Conservation (phyloP, 2,113 vertebrate genomes). For the Jaculus jaculus region DNA sequence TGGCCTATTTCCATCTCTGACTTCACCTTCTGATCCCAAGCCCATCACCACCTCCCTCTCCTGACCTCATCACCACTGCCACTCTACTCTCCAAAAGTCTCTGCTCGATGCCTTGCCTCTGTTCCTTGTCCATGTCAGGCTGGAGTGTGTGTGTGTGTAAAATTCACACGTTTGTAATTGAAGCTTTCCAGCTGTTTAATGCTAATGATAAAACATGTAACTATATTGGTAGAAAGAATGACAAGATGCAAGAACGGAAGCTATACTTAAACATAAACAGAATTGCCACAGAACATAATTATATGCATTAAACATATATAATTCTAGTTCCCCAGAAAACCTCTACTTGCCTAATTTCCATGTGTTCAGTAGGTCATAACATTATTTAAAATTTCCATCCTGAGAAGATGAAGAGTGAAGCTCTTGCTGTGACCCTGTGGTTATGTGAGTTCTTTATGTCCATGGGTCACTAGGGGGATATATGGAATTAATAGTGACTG, state of each 20-base stretch:
- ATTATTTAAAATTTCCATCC: neutral
- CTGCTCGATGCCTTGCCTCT: neutral
- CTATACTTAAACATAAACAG: neutral
- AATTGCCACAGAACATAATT: neutral
- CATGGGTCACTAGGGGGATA: accelerated
- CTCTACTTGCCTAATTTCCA: neutral
- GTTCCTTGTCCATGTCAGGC: neutral
- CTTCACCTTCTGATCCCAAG: neutral
- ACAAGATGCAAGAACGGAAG: neutral
- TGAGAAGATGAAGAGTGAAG: neutral
- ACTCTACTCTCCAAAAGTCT: no score
- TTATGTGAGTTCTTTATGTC: accelerated
- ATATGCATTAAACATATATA: neutral
- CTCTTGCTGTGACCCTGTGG: accelerated
- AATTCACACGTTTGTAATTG: neutral
- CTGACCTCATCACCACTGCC: no score
- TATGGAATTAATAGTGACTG: accelerated
- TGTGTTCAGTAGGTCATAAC: neutral
- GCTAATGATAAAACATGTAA: neutral
- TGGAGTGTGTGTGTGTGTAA: no score
- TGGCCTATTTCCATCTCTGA: neutral
- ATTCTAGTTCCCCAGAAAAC: neutral
- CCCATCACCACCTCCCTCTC: no score
- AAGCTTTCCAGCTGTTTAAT: neutral
- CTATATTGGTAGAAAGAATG: neutral